Conservation (phyloP, 2,797 vertebrate genomes). For the Diceros bicornis region DNA sequence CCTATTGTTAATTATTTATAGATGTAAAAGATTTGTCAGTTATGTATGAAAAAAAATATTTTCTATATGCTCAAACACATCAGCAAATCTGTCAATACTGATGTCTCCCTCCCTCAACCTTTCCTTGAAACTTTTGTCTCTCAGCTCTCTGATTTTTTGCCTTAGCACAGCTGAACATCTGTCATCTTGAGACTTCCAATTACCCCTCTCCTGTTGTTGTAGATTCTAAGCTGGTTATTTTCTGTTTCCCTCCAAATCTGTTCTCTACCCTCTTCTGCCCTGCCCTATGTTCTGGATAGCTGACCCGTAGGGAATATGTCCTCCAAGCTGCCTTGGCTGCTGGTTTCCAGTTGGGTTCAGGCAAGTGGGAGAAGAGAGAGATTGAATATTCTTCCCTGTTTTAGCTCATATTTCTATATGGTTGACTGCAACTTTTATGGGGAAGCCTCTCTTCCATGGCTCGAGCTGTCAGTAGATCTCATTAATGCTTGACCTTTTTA, state of each 20-base stretch:
- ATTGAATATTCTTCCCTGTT: neutral
- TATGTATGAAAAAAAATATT: neutral
- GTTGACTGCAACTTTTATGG: neutral
- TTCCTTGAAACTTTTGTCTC: neutral
- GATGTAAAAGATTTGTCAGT: neutral
- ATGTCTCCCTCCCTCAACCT: neutral
- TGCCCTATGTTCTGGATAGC: neutral
- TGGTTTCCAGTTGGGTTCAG: neutral
- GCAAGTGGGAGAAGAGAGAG: neutral
- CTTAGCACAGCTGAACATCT: neutral
- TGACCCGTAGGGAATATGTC: neutral
- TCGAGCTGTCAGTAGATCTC: neutral
- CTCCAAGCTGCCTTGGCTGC: neutral
- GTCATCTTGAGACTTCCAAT: neutral
- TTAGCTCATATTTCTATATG: neutral
- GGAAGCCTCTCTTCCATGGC: neutral
- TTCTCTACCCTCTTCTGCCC: neutral
- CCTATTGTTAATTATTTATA: conserved; percentile 12
- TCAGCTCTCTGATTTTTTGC: neutral
- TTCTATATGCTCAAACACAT: neutral
- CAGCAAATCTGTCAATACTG: neutral
- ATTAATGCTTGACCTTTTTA: neutral
- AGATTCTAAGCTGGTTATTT: neutral
- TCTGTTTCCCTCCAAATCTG: neutral
- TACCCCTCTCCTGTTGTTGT: neutral